phyloP scores from a whole-genome alignment of 2,113 vertebrate species.

The Anolis sagrei region DNA sequence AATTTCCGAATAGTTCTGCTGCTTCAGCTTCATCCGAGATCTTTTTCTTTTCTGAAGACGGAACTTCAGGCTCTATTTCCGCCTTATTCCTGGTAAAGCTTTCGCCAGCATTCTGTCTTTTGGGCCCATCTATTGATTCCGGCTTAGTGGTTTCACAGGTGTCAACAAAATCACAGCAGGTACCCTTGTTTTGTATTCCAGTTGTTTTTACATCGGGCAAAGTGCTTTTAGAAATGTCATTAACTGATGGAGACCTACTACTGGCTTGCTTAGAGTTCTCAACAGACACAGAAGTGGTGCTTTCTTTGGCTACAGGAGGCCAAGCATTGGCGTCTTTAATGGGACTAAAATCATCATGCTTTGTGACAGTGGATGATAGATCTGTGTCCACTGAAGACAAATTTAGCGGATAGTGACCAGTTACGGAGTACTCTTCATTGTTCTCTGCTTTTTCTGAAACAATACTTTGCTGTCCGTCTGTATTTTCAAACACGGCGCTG shows the following conservation, averaged over 20 bases:
- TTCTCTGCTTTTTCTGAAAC: constrained; percentile 74
- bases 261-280: constrained; percentile 56
- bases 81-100: constrained; percentile 51
- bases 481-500: constrained; percentile 93
- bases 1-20: constrained; percentile 52
- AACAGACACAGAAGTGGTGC: constrained; percentile 26
- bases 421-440: constrained; percentile 79
- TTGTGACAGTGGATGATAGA: constrained; percentile 64
- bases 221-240: constrained; percentile 65
- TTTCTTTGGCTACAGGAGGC: constrained; percentile 65
- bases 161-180: constrained; percentile 40
- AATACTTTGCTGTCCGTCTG: constrained; percentile 77
- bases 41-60: constrained; percentile 57
- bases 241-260: background rate
- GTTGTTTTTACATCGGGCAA: constrained; percentile 36
- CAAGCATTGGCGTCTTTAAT: constrained; percentile 75
- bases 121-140: constrained; percentile 29
- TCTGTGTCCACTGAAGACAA: constrained; percentile 65
- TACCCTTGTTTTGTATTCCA: constrained; percentile 65
- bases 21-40: constrained; percentile 50
- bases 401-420: constrained; percentile 80
- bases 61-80: constrained; percentile 54
- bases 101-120: constrained; percentile 35
- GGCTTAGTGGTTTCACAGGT: constrained; percentile 33
- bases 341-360: constrained; percentile 78